These are phyloP conservation scores for Bambusicola thoracicus DNA, from an alignment of 2,113 vertebrate species.

Conservation along the genomic window DNA sequence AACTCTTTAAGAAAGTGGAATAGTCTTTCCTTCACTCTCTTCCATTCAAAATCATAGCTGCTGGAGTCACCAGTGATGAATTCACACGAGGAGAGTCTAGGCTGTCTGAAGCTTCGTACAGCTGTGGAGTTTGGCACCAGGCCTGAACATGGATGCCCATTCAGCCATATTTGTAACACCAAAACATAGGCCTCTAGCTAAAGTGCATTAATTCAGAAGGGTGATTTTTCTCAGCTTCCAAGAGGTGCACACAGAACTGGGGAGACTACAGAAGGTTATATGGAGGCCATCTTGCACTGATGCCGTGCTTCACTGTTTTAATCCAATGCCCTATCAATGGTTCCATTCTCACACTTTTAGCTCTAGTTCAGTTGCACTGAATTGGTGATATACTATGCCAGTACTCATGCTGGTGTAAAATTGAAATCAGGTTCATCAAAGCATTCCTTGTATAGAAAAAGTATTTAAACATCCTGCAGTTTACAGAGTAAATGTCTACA, in stretches of 20 bases:
- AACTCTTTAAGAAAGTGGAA: not conserved
- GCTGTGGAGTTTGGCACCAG: not conserved
- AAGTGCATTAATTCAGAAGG: not conserved
- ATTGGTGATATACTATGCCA: not conserved
- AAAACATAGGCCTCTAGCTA: not conserved
- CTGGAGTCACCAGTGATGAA: not conserved
- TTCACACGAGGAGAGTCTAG: not conserved
- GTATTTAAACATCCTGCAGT: not conserved
- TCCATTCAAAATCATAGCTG: not conserved
- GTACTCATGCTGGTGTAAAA: not conserved
- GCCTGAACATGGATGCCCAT: no score
- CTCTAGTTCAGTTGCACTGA: not conserved
- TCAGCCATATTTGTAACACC: not conserved
- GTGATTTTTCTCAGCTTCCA: not conserved
- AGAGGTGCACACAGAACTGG: not conserved
- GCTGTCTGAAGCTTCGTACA: not conserved
- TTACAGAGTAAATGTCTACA: not conserved
- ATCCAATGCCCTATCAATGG: not conserved
- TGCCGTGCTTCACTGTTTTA: not conserved
- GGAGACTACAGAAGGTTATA: not conserved
- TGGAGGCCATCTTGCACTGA: not conserved
- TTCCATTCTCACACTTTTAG: not conserved
- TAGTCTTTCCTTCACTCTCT: not conserved
- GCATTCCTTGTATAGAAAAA: not conserved
- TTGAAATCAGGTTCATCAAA: not conserved